A percentile compares a stretch with the other conserved stretches of the same genome.
phyloP scores from a whole-genome alignment of 2,797 vertebrate genomes.

The Channa striata region DNA sequence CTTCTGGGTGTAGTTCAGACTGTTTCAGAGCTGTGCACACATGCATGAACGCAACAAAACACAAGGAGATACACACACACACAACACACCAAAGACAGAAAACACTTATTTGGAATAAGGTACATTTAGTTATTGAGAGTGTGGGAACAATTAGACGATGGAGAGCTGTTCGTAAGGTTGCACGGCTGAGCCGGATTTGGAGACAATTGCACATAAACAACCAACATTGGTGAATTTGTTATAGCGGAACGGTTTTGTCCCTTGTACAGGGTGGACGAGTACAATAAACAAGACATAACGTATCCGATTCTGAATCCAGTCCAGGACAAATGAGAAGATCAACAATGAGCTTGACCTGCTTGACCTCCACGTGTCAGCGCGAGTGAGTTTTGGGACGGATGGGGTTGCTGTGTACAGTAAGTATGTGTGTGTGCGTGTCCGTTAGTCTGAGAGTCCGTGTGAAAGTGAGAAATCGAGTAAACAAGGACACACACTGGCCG shows the following conservation, averaged over 20 bases:
- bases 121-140: slow-evolving; percentile 2
- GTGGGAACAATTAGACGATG: slow-evolving; percentile 7
- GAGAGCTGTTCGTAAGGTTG: neutral
- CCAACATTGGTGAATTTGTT: slow-evolving; percentile 18
- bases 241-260: slow-evolving; percentile 24
- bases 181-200: neutral
- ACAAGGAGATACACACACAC: neutral
- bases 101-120: neutral
- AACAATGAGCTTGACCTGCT: slow-evolving; percentile 47
- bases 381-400: slow-evolving; percentile 29
- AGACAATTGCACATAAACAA: slow-evolving; percentile 17
- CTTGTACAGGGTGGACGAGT: slow-evolving; percentile 27
- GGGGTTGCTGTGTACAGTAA: neutral
- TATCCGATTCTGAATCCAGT: slow-evolving; percentile 3
- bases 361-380: slow-evolving; percentile 54
- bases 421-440: neutral
- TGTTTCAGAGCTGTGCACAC: slow-evolving; percentile 16
- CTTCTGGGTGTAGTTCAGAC: slow-evolving; percentile 28
- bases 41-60: neutral
- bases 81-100: neutral
- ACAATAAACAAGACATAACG: slow-evolving; percentile 16
- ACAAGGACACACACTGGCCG: too few species aligned
- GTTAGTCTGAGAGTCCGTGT: neutral
- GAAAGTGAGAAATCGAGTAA: too few species aligned
- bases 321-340: slow-evolving; percentile 37